A percentile compares a stretch with the other conserved stretches of the same genome.
Evolutionary conservation across 2,113 vertebrate species (phyloP).

Genomic region (Melanostigma gelatinosum): DNA sequence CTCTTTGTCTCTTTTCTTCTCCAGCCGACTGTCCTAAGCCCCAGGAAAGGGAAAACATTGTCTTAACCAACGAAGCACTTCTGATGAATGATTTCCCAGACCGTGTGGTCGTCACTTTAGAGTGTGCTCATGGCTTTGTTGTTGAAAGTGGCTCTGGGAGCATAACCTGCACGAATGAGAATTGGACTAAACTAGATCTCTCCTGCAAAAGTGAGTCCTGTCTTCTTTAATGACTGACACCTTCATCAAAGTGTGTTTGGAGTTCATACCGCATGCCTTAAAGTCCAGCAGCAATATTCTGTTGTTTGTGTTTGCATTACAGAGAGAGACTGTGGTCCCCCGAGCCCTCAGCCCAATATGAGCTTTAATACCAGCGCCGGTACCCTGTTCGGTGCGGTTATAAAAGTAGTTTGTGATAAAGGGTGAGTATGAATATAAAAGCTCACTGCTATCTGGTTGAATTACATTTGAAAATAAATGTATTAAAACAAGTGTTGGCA

Average conservation of each 20-base stretch:
- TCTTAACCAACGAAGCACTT: conserved; percentile 37
- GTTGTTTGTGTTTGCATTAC: conserved; percentile 21
- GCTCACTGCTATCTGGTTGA: not conserved
- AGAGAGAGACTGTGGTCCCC: conserved; percentile 75
- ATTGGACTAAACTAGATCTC: conserved; percentile 64
- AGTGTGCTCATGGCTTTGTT: conserved; percentile 58
- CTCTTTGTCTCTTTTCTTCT: not conserved
- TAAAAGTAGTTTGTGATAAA: conserved; percentile 49
- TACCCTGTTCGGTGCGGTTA: conserved; percentile 58
- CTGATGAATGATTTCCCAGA: conserved; percentile 62
- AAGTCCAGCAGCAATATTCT: not conserved
- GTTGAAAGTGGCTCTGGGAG: conserved; percentile 27
- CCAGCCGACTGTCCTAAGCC: conserved; percentile 66
- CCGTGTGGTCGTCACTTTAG: not conserved
- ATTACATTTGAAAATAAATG: not conserved
- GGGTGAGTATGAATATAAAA: conserved; percentile 69
- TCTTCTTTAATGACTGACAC: not conserved
- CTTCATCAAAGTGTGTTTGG: not conserved
- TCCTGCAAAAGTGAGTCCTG: conserved; percentile 70
- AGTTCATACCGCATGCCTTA: not conserved
- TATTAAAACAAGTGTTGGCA: not conserved
- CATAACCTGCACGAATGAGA: conserved; percentile 26
- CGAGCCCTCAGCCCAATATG: conserved; percentile 15
- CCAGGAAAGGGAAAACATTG: fast-evolving
- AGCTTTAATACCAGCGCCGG: not conserved